Conservation (phyloP, 2,888 invertebrate genomes). For the Pandemis heparana region DNA sequence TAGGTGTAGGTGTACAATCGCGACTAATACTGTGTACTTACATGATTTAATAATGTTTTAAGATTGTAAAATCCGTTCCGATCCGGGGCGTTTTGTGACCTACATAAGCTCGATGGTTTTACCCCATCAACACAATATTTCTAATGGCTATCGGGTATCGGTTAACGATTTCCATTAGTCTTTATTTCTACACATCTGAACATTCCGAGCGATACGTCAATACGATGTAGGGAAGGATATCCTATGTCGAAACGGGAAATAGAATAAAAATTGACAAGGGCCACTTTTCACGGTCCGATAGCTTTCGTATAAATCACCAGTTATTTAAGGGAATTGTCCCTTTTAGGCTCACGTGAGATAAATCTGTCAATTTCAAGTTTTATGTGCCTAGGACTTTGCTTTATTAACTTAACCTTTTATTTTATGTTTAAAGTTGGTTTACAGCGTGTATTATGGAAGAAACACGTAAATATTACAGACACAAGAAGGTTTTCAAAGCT, state of each 20-base stretch:
- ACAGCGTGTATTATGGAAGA: not conserved
- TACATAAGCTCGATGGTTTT: not conserved
- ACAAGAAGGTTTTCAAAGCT: too few relatives aligned
- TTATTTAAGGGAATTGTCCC: conserved; percentile 18
- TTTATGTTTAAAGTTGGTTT: not conserved
- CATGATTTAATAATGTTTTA: too few relatives aligned
- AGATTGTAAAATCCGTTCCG: too few relatives aligned
- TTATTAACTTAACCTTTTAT: not conserved
- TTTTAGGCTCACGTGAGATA: conserved; percentile 13
- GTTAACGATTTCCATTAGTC: conserved; percentile 38
- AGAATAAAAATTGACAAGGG: conserved; percentile 42
- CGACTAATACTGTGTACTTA: too few relatives aligned
- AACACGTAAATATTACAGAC: too few relatives aligned
- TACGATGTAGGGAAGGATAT: conserved; percentile 24
- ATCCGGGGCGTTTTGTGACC: too few relatives aligned
- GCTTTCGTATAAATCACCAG: conserved; percentile 30
- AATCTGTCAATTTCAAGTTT: conserved; percentile 13
- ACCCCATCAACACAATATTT: not conserved
- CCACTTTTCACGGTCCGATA: conserved; percentile 34
- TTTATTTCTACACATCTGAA: not conserved
- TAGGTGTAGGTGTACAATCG: too few relatives aligned
- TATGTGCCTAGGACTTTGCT: not conserved
- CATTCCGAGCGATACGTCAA: conserved; percentile 11
- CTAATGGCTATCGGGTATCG: conserved; percentile 15
- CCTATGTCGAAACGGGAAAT: conserved; percentile 38